phyloP scores from a whole-genome alignment of 2,797 vertebrate species.

The Lutjanus campechanus region DNA sequence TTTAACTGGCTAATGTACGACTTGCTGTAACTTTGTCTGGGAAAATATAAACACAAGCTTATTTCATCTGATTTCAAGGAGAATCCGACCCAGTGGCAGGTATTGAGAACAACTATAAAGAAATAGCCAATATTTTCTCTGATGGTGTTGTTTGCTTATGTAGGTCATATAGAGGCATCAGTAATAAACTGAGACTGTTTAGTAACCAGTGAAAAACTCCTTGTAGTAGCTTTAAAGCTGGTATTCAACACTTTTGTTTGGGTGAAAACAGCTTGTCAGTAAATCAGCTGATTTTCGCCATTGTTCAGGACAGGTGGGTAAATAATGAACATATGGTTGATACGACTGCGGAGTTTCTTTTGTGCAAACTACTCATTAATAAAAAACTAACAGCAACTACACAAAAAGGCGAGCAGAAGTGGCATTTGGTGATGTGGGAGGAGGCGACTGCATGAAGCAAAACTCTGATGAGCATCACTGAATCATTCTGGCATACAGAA shows the following conservation, averaged over 20 bases:
- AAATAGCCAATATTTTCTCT: too few relatives aligned
- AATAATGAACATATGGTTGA: slow-evolving; percentile 50
- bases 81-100: too few relatives aligned
- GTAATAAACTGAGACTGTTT: too few relatives aligned
- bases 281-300: slow-evolving; percentile 20
- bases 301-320: slow-evolving; percentile 23
- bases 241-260: neutral
- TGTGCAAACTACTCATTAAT: slow-evolving; percentile 46
- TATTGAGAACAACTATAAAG: too few relatives aligned
- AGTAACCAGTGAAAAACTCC: too few relatives aligned
- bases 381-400: slow-evolving; percentile 56
- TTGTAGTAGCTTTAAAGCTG: too few relatives aligned
- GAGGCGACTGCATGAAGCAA: slow-evolving; percentile 66
- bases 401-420: slow-evolving; percentile 74
- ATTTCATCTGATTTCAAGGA: too few relatives aligned
- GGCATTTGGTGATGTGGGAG: slow-evolving; percentile 82
- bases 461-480: slow-evolving; percentile 70
- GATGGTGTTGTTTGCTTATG: too few relatives aligned
- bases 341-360: slow-evolving; percentile 20
- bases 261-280: neutral
- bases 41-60: too few relatives aligned
- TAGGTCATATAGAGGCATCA: too few relatives aligned
- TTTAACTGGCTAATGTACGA: too few relatives aligned
- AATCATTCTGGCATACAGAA: slow-evolving; percentile 76
- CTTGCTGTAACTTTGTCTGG: too few relatives aligned